Percentiles rank a stretch among this genome's conserved stretches.
Conservation (phyloP, 64 coral and sea anemone genomes). For the Stichodactyla mertensii region DNA sequence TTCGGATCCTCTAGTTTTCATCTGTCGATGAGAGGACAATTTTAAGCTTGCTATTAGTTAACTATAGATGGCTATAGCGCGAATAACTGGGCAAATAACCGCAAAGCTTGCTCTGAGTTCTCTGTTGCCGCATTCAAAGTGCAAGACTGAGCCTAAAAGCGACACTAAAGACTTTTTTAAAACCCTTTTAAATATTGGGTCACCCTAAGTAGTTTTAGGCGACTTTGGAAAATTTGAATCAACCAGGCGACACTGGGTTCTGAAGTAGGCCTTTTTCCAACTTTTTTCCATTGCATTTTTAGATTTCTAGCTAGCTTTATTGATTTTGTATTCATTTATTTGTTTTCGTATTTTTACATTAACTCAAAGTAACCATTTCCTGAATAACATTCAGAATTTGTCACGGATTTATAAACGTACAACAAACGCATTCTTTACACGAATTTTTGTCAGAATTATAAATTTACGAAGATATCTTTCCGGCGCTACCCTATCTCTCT, state of each 20-base stretch:
- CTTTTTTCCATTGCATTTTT: background rate
- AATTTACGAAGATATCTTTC: background rate
- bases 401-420: no score
- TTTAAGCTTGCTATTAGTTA: background rate
- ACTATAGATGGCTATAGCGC: no score
- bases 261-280: background rate
- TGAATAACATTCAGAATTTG: background rate
- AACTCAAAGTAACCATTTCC: slow-evolving; percentile 2
- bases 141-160: background rate
- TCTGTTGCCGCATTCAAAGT: background rate
- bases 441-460: background rate
- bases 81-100: no score
- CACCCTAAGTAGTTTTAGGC: background rate
- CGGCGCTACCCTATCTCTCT: no score
- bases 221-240: background rate
- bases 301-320: background rate
- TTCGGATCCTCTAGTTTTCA: background rate
- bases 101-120: background rate
- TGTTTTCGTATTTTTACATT: background rate
- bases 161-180: background rate
- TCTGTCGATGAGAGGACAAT: background rate
- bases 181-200: background rate
- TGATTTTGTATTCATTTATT: background rate
- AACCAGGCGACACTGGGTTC: background rate
- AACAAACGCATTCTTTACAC: no score